Evolutionary conservation across 2,888 invertebrate genomes (phyloP).

Genomic region (Lissonota sp.): DNA sequence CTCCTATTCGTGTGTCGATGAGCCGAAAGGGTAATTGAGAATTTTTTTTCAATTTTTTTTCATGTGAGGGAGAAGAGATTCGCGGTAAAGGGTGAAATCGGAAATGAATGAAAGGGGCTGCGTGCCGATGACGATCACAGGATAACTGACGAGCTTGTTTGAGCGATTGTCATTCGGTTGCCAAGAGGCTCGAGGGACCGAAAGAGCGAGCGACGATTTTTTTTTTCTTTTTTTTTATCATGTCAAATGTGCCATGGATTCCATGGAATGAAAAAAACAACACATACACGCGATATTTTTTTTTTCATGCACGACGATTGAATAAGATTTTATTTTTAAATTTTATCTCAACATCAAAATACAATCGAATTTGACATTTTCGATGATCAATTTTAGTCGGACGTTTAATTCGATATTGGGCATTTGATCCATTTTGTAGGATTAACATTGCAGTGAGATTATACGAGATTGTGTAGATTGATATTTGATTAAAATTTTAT

Average conservation of each 20-base stretch:
- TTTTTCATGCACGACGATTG: neutral
- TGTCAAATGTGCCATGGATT: neutral
- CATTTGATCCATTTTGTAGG: too few relatives aligned
- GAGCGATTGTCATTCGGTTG: slow-evolving; percentile 59
- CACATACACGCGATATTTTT: neutral
- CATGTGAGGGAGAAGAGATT: slow-evolving; percentile 22
- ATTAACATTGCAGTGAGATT: too few relatives aligned
- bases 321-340: neutral
- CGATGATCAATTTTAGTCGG: too few relatives aligned
- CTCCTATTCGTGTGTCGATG: slow-evolving; percentile 13
- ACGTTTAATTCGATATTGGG: too few relatives aligned
- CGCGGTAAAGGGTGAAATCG: slow-evolving; percentile 37
- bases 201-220: slow-evolving; percentile 30
- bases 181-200: slow-evolving; percentile 41
- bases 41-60: slow-evolving; percentile 22
- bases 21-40: neutral
- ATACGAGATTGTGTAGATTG: too few relatives aligned
- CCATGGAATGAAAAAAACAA: neutral
- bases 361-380: too few relatives aligned
- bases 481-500: too few relatives aligned
- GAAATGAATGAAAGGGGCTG: slow-evolving; percentile 47
- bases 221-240: neutral
- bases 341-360: neutral
- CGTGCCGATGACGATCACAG: slow-evolving; percentile 55
- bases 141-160: slow-evolving; percentile 60